Evolutionary conservation across 2,888 invertebrate species (phyloP).

Genomic region (Molorchus minor): DNA sequence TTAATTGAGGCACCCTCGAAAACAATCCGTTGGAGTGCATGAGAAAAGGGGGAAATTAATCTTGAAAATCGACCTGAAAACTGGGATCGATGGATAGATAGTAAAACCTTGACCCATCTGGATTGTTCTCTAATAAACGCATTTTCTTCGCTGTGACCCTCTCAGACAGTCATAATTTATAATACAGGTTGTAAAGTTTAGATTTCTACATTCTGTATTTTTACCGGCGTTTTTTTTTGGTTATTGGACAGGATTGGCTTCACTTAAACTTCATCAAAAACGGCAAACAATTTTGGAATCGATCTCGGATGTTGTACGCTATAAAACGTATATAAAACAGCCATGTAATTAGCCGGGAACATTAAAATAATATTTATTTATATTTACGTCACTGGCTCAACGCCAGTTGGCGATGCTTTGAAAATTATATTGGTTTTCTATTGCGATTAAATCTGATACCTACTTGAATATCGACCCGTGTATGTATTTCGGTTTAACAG

Average conservation of each 20-base stretch:
- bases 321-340: too few species aligned
- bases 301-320: too few species aligned
- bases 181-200: too few species aligned
- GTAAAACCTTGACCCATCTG: conserved; percentile 32
- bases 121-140: conserved; percentile 18
- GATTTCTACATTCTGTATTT: too few species aligned
- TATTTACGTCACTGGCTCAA: conserved; percentile 17
- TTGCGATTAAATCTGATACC: conserved; percentile 7
- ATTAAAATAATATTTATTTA: conserved; percentile 13
- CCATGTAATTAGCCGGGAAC: not conserved
- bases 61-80: conserved; percentile 28
- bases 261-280: not conserved
- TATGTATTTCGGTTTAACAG: too few species aligned
- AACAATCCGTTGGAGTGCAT: not conserved
- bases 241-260: too few species aligned
- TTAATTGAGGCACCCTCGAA: too few species aligned
- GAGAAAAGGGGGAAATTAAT: conserved; percentile 32
- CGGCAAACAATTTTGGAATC: too few species aligned
- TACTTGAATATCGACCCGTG: conserved; percentile 7
- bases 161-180: too few species aligned
- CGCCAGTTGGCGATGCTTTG: conserved; percentile 13
- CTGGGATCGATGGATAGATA: conserved; percentile 20
- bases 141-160: conserved; percentile 1
- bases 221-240: too few species aligned
- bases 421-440: conserved; percentile 11